Base-by-base conservation (phyloP, 1,140 invertebrate genomes). In the Odontomachus brunneus region DNA sequence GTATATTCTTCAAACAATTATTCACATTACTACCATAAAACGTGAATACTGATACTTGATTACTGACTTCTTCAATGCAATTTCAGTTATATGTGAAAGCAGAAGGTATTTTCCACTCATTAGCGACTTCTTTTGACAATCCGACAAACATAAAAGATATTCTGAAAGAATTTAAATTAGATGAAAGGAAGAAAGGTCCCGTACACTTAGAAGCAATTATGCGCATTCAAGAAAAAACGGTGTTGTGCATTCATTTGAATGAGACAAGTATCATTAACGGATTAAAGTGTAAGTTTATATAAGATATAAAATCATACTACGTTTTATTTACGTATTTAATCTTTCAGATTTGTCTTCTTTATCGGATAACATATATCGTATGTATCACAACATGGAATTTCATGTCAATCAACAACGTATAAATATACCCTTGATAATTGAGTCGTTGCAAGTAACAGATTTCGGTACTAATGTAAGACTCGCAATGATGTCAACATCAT, bases 141-240 rank as follows among this genome's bases (percentile, higher is more conserved):
- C 84, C 92, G 83, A 91, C 90, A 15, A 90, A 95, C 78, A 90
- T 96, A 12, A 93, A 94, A 82, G 92, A 95, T 22, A 92, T 95
- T 74, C 85, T 95, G 19, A 92, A 94, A 33, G 88, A 94, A 86
- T 94, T 95, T 55, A 95, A 95, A 81, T 91, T 95, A 22, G 93
- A 95, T n/a, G 85, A 93, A 33, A 91, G 93, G 53, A 78, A 85
- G 14, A 91, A 89, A 0, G 94, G 94, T 67, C 91, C 94, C 24
- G 89, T 95, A 12, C 95, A 96, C 82, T 89, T 96, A 33, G 95
- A 96, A 89, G 90, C 96, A 33, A 95, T 96, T 67, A 89, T 95
- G 17, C 94, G 95, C 87, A 92, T 95, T 89, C 95, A 96, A 89
- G 94, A 94, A 62, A 95, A 95, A 87, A 94, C 95, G 24, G 94